A percentile compares a stretch with the other conserved stretches of the same genome.
phyloP scores from a whole-genome alignment of 2,888 invertebrate species.

The Sipunculus nudus region DNA sequence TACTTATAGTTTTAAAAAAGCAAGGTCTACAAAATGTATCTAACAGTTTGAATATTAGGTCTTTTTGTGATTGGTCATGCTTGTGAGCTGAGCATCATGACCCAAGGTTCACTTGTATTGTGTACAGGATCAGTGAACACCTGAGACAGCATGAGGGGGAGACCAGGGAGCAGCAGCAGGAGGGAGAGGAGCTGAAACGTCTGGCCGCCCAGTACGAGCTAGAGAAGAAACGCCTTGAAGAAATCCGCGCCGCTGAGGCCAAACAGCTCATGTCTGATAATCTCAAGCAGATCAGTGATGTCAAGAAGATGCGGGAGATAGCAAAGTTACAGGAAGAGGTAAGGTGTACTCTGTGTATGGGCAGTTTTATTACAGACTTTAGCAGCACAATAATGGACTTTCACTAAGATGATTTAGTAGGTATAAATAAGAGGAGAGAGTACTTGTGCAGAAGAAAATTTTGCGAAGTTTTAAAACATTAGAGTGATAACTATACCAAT shows the following conservation, averaged over 20 bases:
- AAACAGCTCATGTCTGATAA: slow-evolving; percentile 56
- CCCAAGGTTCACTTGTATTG: slow-evolving; percentile 10
- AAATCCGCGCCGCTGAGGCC: slow-evolving; percentile 55
- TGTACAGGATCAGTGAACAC: slow-evolving; percentile 53
- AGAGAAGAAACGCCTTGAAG: slow-evolving; percentile 58
- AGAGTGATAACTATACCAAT: no score
- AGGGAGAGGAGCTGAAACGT: slow-evolving; percentile 61
- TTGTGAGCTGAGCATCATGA: no score
- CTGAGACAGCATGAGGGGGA: slow-evolving; percentile 40
- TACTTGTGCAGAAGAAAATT: no score
- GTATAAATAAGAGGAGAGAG: no score
- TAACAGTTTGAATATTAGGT: no score
- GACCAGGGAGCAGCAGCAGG: slow-evolving; percentile 46
- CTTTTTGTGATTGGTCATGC: no score
- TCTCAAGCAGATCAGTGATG: slow-evolving; percentile 57
- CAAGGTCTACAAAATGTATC: no score
- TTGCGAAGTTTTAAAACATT: no score
- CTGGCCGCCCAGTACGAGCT: slow-evolving; percentile 55
- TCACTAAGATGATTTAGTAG: no score
- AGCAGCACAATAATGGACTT: no score
- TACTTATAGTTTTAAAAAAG: no score
- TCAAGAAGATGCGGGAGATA: slow-evolving; percentile 53
- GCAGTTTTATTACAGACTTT: slow-evolving; percentile 11
- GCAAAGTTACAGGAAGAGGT: slow-evolving; percentile 61
- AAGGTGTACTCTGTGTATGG: no score